phyloP scores from a whole-genome alignment of 2,113 vertebrate species.

The Odocoileus virginianus region DNA sequence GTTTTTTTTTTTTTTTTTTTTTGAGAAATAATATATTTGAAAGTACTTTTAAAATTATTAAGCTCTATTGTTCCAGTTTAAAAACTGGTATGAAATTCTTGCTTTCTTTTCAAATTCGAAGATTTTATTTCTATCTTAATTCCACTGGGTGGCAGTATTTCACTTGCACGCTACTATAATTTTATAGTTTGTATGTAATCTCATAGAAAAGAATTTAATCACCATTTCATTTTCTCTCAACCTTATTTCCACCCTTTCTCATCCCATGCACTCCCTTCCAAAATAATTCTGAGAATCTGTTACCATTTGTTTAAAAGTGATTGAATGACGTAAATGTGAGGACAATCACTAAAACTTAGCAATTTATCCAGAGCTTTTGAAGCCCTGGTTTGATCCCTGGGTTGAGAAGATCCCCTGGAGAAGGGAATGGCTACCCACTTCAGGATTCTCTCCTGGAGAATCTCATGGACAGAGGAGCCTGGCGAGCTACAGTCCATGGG shows the following conservation, averaged over 20 bases:
- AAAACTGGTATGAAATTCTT: neutral
- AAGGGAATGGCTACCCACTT: neutral
- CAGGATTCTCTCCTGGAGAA: neutral
- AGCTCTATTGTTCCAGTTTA: neutral
- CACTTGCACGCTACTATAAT: conserved; percentile 13
- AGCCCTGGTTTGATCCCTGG: neutral
- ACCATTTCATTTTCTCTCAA: neutral
- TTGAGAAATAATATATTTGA: neutral
- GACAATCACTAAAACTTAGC: neutral
- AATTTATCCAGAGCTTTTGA: neutral
- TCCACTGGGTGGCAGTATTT: conserved; percentile 81
- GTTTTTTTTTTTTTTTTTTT: neutral
- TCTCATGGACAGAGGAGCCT: neutral
- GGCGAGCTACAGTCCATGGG: rapidly evolving
- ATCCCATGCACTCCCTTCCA: neutral
- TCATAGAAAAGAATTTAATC: neutral
- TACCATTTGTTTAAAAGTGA: neutral
- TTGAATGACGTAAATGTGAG: neutral
- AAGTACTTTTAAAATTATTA: neutral
- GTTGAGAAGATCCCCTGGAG: neutral
- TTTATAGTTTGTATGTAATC: neutral
- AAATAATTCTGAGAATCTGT: neutral
- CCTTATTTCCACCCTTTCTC: neutral
- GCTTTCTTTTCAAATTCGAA: neutral
- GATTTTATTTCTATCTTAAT: neutral